Evolutionary conservation across 2,797 vertebrate species (phyloP), one percentile per base, ranked within the genome.

Genomic region (Poeciliopsis infans): DNA sequence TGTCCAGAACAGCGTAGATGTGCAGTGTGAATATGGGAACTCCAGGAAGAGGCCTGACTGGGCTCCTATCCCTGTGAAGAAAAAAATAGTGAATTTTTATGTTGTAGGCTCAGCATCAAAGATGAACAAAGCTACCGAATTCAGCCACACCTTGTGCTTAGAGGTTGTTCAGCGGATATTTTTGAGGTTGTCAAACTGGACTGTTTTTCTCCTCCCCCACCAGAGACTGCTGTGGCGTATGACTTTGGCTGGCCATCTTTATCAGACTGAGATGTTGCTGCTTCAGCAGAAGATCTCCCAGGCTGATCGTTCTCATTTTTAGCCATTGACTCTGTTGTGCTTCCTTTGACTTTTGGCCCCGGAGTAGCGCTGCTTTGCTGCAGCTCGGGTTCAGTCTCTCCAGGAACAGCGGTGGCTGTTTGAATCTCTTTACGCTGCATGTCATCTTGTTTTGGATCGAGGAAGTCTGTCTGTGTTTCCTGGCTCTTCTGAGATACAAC

Each of bases 1-100:
- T 94, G 81, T 94, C 93, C 83, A 96, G 31, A 66, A 95, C 88
- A 10, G 94, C 88, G 3, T 95, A 90, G 79, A 95, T 75, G 79
- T 95, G 72, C 39, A 95, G 77, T 41, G 90, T 94, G 85, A 95
- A 92, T 78, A 74, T 55, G 3, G 91, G 86, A 0, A 7, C 49
- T 3, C 1, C 12, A 0, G 77, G 75, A 2, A 83, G 86, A 28
- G 64, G 6, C 68, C 78, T 93, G 43, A 76, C 82, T 7, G 91
- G 80, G 7, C 90, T 89, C 0, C 1, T 45, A 20, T 88, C 89
- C 0, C 95, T 95, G 87, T 2, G 5, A 73, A 69, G 28, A 68
- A 78, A 8, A 47, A 23, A 69, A 78, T 2, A 45, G 2, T 7
- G 4, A 7, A 55, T 0, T 0, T 45, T 25, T 0, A 85, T 0